Percentiles rank a stretch among this genome's conserved stretches.
Conservation (phyloP, 2,888 invertebrate species). For the Pseudanteris insignis region DNA sequence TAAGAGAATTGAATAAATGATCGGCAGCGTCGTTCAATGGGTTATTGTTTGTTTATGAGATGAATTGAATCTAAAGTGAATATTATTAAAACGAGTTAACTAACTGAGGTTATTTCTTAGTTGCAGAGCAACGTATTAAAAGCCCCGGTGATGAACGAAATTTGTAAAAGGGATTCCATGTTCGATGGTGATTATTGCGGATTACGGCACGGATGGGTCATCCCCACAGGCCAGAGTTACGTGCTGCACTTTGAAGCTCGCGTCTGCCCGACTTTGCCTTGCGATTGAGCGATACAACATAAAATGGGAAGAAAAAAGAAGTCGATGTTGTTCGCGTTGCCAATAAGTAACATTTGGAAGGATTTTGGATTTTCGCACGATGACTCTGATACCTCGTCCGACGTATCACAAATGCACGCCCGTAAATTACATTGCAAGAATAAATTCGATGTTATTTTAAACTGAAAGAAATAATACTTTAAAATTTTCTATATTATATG, state of each 20-base stretch:
- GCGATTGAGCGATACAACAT: not conserved
- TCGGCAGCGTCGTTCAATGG: too few relatives aligned
- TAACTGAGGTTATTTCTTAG: too few relatives aligned
- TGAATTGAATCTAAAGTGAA: too few relatives aligned
- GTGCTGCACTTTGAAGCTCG: not conserved
- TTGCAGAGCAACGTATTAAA: too few relatives aligned
- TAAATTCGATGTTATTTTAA: too few relatives aligned
- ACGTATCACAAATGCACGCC: too few relatives aligned
- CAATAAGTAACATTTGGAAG: constrained; percentile 38
- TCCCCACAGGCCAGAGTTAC: constrained; percentile 15
- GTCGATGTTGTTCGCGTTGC: constrained; percentile 10
- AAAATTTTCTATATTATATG: too few relatives aligned
- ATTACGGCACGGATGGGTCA: constrained; percentile 44
- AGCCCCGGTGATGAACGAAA: constrained; percentile 22
- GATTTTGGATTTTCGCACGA: constrained; percentile 25
- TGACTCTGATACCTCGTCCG: constrained; percentile 15
- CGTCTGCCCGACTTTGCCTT: not conserved
- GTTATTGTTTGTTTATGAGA: too few relatives aligned
- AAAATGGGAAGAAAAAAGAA: constrained; percentile 1
- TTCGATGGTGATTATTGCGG: constrained; percentile 48
- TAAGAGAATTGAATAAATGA: not conserved
- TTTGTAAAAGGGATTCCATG: constrained; percentile 49
- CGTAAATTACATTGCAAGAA: too few relatives aligned
- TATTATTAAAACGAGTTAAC: too few relatives aligned
- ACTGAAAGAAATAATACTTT: too few relatives aligned